Conservation (phyloP, 1,140 invertebrate species). For the Hycleus cichorii region DNA sequence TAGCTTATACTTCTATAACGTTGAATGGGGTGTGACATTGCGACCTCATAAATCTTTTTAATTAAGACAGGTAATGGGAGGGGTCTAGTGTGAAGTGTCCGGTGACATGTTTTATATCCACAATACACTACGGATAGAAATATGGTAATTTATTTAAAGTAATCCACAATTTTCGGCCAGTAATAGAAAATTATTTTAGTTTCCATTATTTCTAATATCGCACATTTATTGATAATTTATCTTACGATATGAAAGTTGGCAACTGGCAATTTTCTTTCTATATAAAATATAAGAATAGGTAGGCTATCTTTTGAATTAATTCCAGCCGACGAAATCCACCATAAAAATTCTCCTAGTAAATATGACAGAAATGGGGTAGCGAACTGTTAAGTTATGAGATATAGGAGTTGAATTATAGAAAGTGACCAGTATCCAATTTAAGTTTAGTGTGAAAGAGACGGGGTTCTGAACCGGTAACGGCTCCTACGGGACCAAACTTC, state of each 20-base stretch:
- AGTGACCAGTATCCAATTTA: constrained; percentile 43
- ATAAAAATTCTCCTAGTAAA: constrained; percentile 10
- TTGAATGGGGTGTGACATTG: constrained; percentile 27
- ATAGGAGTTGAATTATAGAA: constrained; percentile 42
- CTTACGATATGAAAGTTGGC: too few relatives aligned
- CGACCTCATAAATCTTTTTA: constrained; percentile 23
- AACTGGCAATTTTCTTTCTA: too few relatives aligned
- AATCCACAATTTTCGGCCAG: background rate
- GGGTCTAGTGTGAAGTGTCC: constrained; percentile 20
- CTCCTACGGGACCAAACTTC: constrained; percentile 36
- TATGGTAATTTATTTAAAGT: background rate
- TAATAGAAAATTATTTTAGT: too few relatives aligned
- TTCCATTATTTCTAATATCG: too few relatives aligned
- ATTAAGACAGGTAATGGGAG: constrained; percentile 21
- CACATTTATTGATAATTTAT: too few relatives aligned
- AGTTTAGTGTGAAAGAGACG: constrained; percentile 40
- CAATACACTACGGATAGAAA: background rate
- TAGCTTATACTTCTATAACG: constrained; percentile 12
- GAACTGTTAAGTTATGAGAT: constrained; percentile 38
- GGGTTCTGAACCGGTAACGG: constrained; percentile 37
- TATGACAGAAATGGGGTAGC: constrained; percentile 26
- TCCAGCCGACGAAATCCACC: constrained; percentile 1
- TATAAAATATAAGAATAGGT: too few relatives aligned
- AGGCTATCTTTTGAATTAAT: constrained; percentile 4
- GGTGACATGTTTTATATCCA: constrained; percentile 21